Base-by-base conservation (phyloP, 2,888 invertebrate genomes). In the Resseliella maxima region DNA sequence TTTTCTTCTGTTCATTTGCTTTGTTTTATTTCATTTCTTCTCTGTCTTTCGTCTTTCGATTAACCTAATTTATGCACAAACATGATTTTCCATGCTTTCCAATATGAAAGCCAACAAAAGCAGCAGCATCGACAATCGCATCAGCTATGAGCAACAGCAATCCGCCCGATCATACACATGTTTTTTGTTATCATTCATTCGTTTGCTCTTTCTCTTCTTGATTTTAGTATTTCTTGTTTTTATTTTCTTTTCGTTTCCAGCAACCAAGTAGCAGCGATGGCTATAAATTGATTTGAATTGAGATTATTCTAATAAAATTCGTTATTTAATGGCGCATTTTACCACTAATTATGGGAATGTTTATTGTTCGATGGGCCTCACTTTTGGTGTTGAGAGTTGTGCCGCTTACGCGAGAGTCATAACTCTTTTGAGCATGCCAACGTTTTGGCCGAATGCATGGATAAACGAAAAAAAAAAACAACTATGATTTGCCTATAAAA, bases 241-340 rank as follows among this genome's bases (percentile, higher is more conserved):
- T n/a, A n/a, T n/a, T n/a, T 41, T 41, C 41, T 41, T 41, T 12
- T 41, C 41, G 59, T 59, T 59, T 6, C 59, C 2, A 18, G 1
- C 24, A 64, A 64, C 6, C 64, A 81, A 81, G 36, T 81, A 36
- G 81, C 36, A 12, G 18, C 46, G 46, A 83, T 38, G 21, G 72
- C 24, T 38, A 83, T 83, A 83, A 83, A 83, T 83, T 83, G 83
- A 83, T 83, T 83, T 83, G 38, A 83, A 83, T 83, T 83, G 31
- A 72, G 72, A 72, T 72, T 27, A 72, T 72, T 72, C 72, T 72
- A 72, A 72, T 72, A 72, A 72, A 72, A 72, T 72, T 72, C 72
- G 72, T 72, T 72, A 31, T 72, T 72, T 72, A 31, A 72, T 72
- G 18, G 72, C 72, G 5, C 72, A 35, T 72, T 72, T 72, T 72